These are phyloP conservation scores for Sinocyclocheilus grahami DNA, from an alignment of 2,113 vertebrate species.

Conservation along the genomic window DNA sequence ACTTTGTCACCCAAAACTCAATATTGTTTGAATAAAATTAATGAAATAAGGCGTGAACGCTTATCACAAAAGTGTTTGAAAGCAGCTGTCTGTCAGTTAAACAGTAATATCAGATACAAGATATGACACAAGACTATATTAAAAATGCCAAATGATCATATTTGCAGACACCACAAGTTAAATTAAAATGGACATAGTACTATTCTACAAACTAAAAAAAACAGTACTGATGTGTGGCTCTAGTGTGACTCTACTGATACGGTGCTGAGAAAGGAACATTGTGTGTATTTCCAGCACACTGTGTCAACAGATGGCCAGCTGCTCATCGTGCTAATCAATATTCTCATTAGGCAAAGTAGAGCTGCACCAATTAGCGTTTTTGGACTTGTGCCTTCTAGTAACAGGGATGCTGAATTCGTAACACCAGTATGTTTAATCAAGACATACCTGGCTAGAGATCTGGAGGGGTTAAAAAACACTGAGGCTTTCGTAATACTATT, in stretches of 20 bases:
- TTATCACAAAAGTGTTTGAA: not conserved
- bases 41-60: not conserved
- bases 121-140: not conserved
- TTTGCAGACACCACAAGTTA: not conserved
- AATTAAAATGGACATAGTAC: not conserved
- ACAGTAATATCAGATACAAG: not conserved
- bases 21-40: not conserved
- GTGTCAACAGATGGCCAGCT: slow-evolving; percentile 46
- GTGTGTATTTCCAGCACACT: slow-evolving; percentile 1
- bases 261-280: not conserved
- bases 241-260: not conserved
- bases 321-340: slow-evolving; percentile 55
- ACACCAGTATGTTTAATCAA: slow-evolving; percentile 42
- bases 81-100: not conserved
- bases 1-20: too few relatives aligned
- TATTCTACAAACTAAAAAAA: not conserved
- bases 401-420: slow-evolving; percentile 25
- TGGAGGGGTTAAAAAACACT: not conserved
- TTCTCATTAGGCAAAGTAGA: slow-evolving; percentile 57
- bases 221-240: not conserved
- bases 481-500: not conserved
- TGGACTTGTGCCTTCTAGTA: slow-evolving; percentile 50
- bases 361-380: slow-evolving; percentile 59
- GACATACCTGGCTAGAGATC: slow-evolving; percentile 27
- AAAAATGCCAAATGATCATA: not conserved